phyloP scores from a whole-genome alignment of 2,888 invertebrate species.

The Tetrapedia diversipes region DNA sequence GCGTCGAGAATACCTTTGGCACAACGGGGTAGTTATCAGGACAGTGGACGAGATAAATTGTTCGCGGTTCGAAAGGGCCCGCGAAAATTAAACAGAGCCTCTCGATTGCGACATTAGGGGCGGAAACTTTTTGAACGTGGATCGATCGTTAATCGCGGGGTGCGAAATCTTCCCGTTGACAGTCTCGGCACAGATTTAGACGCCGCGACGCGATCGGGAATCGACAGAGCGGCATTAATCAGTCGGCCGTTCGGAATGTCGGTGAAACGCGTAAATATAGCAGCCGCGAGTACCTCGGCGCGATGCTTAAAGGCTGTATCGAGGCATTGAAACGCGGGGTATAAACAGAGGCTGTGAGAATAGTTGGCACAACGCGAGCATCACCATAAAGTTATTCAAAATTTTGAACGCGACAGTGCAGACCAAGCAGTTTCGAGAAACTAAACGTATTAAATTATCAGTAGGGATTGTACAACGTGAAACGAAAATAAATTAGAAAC shows the following conservation, averaged over 20 bases:
- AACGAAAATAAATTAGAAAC: background rate
- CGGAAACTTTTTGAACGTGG: background rate
- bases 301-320: background rate
- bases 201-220: background rate
- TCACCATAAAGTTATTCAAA: background rate
- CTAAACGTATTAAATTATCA: background rate
- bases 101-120: background rate
- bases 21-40: constrained; percentile 18
- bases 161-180: background rate
- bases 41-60: constrained; percentile 4
- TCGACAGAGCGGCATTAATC: constrained; percentile 22
- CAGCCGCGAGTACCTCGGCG: background rate
- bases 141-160: too few species aligned
- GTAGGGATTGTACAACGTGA: too few species aligned
- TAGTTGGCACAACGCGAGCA: constrained; percentile 10
- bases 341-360: background rate
- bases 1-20: constrained; percentile 4
- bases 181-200: constrained; percentile 4
- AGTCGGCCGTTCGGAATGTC: constrained; percentile 2
- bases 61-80: background rate
- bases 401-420: background rate
- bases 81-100: background rate
- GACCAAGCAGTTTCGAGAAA: background rate
- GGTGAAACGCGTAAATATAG: constrained; percentile 20
- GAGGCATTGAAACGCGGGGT: background rate